A percentile compares a stretch with the other conserved stretches of the same genome.
Conservation (phyloP, 2,113 vertebrate species). For the Recurvirostra avosetta region DNA sequence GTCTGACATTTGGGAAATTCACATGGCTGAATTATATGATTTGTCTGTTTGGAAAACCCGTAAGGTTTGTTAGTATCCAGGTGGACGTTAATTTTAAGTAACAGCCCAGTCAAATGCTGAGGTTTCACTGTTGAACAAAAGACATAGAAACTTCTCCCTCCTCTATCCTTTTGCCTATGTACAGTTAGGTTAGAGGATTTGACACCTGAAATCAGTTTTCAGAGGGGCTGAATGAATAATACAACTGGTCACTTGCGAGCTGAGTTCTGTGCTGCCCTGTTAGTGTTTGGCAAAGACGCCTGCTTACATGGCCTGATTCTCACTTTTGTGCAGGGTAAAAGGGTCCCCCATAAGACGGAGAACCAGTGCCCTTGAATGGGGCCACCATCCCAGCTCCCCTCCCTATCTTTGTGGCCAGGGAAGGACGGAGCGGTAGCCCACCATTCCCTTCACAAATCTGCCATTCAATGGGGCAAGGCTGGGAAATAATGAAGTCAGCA, state of each 20-base stretch:
- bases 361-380: neutral
- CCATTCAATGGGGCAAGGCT: constrained; percentile 51
- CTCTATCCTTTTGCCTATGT: neutral
- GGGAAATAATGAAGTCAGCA: constrained; percentile 82
- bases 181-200: neutral
- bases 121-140: neutral
- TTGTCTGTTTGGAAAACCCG: constrained; percentile 20
- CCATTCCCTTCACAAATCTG: constrained; percentile 25
- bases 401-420: neutral
- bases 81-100: constrained; percentile 16
- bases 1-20: constrained; percentile 36
- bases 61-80: neutral
- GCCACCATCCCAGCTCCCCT: neutral
- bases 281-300: neutral
- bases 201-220: neutral
- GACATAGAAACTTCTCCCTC: neutral
- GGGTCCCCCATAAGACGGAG: fast-evolving
- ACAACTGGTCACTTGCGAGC: neutral
- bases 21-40: constrained; percentile 21
- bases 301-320: fast-evolving
- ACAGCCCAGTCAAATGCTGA: neutral
- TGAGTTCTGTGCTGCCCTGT: neutral
- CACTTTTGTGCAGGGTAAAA: fast-evolving
- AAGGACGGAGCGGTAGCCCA: neutral
- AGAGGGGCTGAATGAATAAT: neutral